Base-by-base conservation (phyloP, 2,888 invertebrate genomes). In the Nomada flava region DNA sequence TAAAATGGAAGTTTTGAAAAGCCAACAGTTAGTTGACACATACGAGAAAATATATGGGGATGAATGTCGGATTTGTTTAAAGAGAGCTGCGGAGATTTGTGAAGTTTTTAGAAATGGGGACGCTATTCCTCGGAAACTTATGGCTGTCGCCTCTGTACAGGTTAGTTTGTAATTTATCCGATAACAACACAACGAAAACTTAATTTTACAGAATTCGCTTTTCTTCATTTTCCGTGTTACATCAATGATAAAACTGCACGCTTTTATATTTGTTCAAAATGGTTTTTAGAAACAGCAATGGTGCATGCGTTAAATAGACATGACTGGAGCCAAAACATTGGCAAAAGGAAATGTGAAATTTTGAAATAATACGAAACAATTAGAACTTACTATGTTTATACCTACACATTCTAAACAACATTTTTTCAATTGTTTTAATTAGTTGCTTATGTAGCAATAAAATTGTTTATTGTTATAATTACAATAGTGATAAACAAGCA, bases 91-190 rank as follows among this genome's bases (percentile, higher is more conserved):
- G n/a, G 85, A 90, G 62, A 79, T 83, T 62, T 90, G 90, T 86
- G 86, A 90, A 78, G 80, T 92, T n/a, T 92, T 92, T 77, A 82
- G 79, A 69, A 85, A 87, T 76, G 86, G 86, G 71, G 85, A 87
- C 52, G 86, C 88, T 63, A 86, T 92, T 76, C 77, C 89, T 44
- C 78, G 79, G 71, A 92, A 92, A 86, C 84, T 92, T 70, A 91
- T 92, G 91, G 91, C 91, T 53, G 87, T 92, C 71, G 92, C 92
- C 76, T 89, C 91, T 13, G 90, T 92, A 70, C 91, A 92, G 92
- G 92, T 92, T 92, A 92, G 90, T 73, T 78, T 71, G 44, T n/a
- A 20, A 55, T 47, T 50, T 68, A 44, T 18, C 23, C 62, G 52
- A 59, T 36, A 64, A 75, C 70, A 73, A n/a, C 15, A 72, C 7